These are phyloP conservation scores for Ellobium chinense DNA, from an alignment of 2,888 invertebrate genomes.

Conservation along the genomic window DNA sequence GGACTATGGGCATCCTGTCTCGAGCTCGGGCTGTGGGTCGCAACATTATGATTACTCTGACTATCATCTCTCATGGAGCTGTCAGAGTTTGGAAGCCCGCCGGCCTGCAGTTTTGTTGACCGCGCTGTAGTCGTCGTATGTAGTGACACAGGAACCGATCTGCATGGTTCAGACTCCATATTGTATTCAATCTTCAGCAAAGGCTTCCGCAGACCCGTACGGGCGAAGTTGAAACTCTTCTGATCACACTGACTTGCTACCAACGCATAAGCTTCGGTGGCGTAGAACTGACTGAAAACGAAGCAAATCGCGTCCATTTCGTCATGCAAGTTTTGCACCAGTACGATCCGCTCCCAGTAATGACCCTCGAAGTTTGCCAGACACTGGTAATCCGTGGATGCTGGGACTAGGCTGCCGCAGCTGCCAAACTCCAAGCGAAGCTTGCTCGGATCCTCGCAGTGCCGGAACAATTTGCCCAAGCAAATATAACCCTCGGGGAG, in stretches of 20 bases:
- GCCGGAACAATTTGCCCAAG: slow-evolving; percentile 60
- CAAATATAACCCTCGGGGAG: slow-evolving; percentile 58
- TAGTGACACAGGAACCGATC: slow-evolving; percentile 52
- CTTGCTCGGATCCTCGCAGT: slow-evolving; percentile 59
- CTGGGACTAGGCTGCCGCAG: slow-evolving; percentile 17
- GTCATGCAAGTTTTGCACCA: slow-evolving; percentile 62
- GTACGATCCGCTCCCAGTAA: slow-evolving; percentile 65
- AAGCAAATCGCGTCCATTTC: slow-evolving; percentile 60
- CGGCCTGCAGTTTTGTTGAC: not conserved
- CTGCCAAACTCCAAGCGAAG: slow-evolving; percentile 59
- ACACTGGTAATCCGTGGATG: slow-evolving; percentile 57
- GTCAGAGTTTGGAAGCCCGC: not conserved
- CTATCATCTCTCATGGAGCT: slow-evolving; percentile 12
- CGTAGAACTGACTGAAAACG: slow-evolving; percentile 60
- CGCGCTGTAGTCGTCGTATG: slow-evolving; percentile 16
- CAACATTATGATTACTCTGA: not conserved
- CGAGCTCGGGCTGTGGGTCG: not conserved
- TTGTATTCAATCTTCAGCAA: slow-evolving; percentile 55
- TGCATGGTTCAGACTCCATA: slow-evolving; percentile 56
- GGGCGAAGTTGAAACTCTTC: slow-evolving; percentile 60
- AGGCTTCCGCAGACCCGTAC: slow-evolving; percentile 56
- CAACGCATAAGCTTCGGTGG: slow-evolving; percentile 55
- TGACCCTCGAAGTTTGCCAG: slow-evolving; percentile 63
- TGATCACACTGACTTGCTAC: slow-evolving; percentile 65
- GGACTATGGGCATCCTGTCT: not conserved